Conservation (phyloP, 2,797 vertebrate genomes). For the Glyptemys insculpta region DNA sequence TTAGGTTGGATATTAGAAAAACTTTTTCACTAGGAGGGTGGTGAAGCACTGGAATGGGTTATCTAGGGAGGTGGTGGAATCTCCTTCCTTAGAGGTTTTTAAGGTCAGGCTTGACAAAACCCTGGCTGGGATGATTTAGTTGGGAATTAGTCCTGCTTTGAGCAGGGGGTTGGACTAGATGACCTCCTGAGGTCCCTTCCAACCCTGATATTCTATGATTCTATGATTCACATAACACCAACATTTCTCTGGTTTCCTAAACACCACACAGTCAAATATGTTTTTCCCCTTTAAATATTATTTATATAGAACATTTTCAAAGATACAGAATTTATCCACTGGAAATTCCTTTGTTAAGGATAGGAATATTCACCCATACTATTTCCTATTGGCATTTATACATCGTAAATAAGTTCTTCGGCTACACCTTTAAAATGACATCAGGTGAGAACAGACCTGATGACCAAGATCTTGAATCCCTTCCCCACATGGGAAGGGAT, state of each 20-base stretch:
- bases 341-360: not conserved
- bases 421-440: not conserved
- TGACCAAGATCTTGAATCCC: not conserved
- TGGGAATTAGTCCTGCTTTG: too few species aligned
- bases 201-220: too few species aligned
- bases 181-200: too few species aligned
- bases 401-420: not conserved
- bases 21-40: too few species aligned
- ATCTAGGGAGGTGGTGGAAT: too few species aligned
- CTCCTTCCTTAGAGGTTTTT: too few species aligned
- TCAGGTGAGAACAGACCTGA: not conserved
- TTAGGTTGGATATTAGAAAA: too few species aligned
- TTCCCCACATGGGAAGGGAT: not conserved
- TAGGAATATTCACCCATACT: not conserved
- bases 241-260: not conserved
- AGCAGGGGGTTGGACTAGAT: too few species aligned
- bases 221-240: not conserved
- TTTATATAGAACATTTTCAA: not conserved
- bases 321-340: not conserved
- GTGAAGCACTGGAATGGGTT: too few species aligned
- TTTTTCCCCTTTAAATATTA: conserved; percentile 2
- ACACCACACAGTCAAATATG: not conserved
- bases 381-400: not conserved
- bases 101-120: too few species aligned
- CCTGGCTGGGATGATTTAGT: too few species aligned